phyloP scores from a whole-genome alignment of 2,888 invertebrate genomes.

The Ommatoiulus sabulosus region DNA sequence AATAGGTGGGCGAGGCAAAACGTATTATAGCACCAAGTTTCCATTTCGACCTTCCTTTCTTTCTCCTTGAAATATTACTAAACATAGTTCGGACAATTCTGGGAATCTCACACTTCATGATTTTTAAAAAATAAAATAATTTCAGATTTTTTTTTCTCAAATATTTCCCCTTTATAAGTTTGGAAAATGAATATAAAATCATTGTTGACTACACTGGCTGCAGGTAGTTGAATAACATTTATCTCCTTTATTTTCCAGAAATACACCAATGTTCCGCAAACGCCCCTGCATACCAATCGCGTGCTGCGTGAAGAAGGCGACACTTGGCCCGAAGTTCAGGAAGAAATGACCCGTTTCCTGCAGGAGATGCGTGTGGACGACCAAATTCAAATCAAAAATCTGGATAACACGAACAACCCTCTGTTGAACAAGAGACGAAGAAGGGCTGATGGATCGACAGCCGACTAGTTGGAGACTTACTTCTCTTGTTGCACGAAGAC shows the following conservation, averaged over 20 bases:
- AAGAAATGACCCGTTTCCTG: conserved; percentile 97
- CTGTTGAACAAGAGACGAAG: conserved; percentile 82
- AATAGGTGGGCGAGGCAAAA: too few relatives aligned
- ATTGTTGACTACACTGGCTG: too few relatives aligned
- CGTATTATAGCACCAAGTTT: too few relatives aligned
- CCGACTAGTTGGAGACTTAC: neutral
- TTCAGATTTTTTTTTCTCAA: too few relatives aligned
- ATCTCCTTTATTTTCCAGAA: conserved; percentile 68
- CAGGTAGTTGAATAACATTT: neutral
- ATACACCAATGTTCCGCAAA: conserved; percentile 91
- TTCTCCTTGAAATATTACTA: too few relatives aligned
- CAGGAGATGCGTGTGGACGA: conserved; percentile 99
- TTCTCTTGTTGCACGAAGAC: neutral
- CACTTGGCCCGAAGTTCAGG: conserved; percentile 93
- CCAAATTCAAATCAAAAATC: conserved; percentile 90
- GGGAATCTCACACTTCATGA: too few relatives aligned
- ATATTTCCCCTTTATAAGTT: too few relatives aligned
- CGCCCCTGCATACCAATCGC: conserved; percentile 90
- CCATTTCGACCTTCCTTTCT: too few relatives aligned
- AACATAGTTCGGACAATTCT: too few relatives aligned
- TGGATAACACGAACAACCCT: conserved; percentile 93
- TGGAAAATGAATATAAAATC: too few relatives aligned
- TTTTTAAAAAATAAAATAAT: too few relatives aligned
- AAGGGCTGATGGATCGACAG: conserved; percentile 54
- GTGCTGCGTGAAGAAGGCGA: conserved; percentile 91